phyloP scores from a whole-genome alignment of 53 echinoderm and acorn worm genomes.

The Mesocentrotus franciscanus region DNA sequence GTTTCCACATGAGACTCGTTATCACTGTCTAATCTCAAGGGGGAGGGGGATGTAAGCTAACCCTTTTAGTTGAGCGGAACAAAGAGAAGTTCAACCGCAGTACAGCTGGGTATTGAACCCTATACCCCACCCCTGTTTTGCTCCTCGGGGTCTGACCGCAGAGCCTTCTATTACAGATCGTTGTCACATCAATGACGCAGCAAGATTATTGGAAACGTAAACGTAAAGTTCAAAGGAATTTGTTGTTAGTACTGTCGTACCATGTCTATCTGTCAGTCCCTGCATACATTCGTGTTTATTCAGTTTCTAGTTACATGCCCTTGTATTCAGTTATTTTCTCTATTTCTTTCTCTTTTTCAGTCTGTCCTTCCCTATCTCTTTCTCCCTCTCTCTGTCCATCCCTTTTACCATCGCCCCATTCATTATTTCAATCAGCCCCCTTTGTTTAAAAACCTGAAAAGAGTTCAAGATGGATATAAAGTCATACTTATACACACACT shows the following conservation, averaged over 20 bases:
- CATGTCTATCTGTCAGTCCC: background rate
- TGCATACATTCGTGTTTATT: background rate
- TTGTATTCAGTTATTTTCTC: background rate
- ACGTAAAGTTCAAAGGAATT: background rate
- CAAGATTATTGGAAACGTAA: background rate
- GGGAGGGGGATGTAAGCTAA: no score
- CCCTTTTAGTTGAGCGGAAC: background rate
- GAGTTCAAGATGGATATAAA: no score
- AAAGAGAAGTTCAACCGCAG: background rate
- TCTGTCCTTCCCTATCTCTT: background rate
- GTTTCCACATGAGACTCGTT: no score
- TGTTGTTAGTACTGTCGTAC: background rate
- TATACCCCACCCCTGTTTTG: background rate
- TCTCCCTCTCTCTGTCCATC: background rate
- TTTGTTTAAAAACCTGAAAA: no score
- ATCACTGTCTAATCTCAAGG: no score
- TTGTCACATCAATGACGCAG: background rate
- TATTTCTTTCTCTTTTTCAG: background rate
- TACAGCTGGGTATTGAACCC: slow-evolving; percentile 1
- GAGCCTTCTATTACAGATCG: background rate
- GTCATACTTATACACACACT: no score
- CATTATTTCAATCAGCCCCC: no score
- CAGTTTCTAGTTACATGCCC: background rate
- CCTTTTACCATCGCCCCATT: no score
- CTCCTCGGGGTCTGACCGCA: slow-evolving; percentile 1